Conservation (phyloP, 2,113 vertebrate genomes). For the Forbesichthys papilliferus region DNA sequence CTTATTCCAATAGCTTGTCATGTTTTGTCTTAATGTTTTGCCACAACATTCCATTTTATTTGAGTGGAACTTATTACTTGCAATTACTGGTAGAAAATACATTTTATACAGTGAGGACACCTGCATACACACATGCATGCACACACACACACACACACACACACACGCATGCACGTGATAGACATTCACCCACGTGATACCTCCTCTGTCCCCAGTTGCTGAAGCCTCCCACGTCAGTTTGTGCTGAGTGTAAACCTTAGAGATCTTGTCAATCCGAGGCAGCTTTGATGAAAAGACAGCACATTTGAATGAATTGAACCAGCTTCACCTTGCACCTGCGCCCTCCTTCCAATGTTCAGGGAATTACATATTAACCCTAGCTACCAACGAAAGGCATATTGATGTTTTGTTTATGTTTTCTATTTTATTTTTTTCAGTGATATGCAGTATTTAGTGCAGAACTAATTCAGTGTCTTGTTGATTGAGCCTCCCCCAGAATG, state of each 20-base stretch:
- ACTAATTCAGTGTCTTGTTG: slow-evolving; percentile 12
- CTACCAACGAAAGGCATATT: slow-evolving; percentile 18
- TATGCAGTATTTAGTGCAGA: slow-evolving; percentile 21
- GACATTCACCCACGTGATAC: background rate
- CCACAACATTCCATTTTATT: no score
- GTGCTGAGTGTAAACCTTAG: slow-evolving; percentile 17
- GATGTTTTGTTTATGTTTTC: slow-evolving; percentile 24
- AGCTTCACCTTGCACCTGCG: slow-evolving; percentile 15
- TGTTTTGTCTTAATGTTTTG: no score
- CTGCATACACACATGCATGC: background rate
- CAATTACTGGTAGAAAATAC: background rate
- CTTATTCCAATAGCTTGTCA: no score
- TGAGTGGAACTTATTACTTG: background rate
- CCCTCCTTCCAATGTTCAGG: slow-evolving; percentile 5
- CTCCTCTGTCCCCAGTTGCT: slow-evolving; percentile 5
- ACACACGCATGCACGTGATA: background rate
- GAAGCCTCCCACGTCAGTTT: slow-evolving; percentile 10
- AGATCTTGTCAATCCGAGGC: slow-evolving; percentile 2
- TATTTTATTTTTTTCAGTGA: background rate
- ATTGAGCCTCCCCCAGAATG: slow-evolving; percentile 9
- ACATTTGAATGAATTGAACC: slow-evolving; percentile 36
- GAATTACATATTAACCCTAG: slow-evolving; percentile 31
- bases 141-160: background rate
- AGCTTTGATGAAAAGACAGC: slow-evolving; percentile 33
- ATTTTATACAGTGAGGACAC: background rate